Conservation (phyloP, 2,113 vertebrate genomes). For the Pedionomus torquatus region DNA sequence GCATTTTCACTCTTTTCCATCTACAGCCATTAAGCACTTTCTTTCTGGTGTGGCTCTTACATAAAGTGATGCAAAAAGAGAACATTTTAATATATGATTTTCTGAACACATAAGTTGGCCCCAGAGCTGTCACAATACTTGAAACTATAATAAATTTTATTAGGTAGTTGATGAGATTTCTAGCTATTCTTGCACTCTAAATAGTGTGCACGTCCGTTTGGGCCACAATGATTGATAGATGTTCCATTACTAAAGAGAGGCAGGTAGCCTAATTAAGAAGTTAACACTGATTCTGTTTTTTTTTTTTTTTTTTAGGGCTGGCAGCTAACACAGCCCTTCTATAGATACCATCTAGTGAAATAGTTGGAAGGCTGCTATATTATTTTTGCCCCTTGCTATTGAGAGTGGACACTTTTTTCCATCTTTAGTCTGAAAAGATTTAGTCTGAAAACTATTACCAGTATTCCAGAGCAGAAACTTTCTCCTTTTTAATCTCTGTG, state of each 20-base stretch:
- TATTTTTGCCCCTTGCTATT: background rate
- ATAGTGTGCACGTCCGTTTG: background rate
- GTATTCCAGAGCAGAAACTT: background rate
- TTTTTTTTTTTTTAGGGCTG: background rate
- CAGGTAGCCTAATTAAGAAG: background rate
- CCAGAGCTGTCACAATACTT: background rate
- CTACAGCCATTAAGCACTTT: background rate
- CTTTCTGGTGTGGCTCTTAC: background rate
- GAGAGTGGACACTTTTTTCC: background rate
- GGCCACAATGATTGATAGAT: background rate
- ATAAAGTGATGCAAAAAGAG: background rate
- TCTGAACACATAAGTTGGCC: background rate
- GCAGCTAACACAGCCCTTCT: background rate
- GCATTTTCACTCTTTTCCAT: background rate
- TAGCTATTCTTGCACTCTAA: background rate
- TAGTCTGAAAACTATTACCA: background rate
- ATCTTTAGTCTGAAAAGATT: background rate
- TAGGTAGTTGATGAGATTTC: background rate
- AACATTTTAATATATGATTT: background rate
- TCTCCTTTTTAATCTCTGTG: background rate
- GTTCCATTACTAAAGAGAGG: background rate
- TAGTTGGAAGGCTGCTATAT: background rate
- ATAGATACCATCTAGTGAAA: background rate
- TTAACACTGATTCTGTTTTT: background rate
- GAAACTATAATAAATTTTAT: background rate